phyloP scores from a whole-genome alignment of 2,888 invertebrate species.

The Rosalia funebris region DNA sequence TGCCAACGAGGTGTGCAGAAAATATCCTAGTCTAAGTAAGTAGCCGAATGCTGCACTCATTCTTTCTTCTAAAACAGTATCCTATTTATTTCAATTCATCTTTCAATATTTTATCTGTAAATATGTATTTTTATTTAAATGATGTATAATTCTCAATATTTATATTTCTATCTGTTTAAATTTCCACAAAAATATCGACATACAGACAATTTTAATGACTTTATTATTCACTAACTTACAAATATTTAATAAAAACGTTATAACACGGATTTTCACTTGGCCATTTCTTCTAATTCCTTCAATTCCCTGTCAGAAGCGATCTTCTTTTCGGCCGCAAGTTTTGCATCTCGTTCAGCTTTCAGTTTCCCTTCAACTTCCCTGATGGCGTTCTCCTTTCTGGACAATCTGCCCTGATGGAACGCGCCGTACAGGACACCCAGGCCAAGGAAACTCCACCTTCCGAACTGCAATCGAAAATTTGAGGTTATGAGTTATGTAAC shows the following conservation, averaged over 20 bases:
- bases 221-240: constrained; percentile 27
- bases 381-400: constrained; percentile 72
- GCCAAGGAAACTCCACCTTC: constrained; percentile 81
- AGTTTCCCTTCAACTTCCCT: constrained; percentile 76
- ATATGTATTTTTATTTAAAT: too few species aligned
- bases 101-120: too few species aligned
- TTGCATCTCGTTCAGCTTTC: constrained; percentile 75
- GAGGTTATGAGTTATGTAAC: constrained; percentile 45
- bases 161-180: too few species aligned
- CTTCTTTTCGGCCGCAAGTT: constrained; percentile 78
- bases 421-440: constrained; percentile 81
- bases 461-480: constrained; percentile 70
- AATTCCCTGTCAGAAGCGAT: constrained; percentile 67
- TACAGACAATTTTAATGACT: too few species aligned
- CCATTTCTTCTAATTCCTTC: constrained; percentile 57
- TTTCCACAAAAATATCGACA: too few species aligned
- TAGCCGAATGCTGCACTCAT: too few species aligned
- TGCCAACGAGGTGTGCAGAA: too few species aligned
- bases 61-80: too few species aligned
- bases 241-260: constrained; percentile 16
- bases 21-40: too few species aligned
- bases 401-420: constrained; percentile 75
- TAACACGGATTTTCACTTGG: constrained; percentile 38
- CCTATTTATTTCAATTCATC: too few species aligned
- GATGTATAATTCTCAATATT: too few species aligned